These are phyloP conservation scores for Crotophaga sulcirostris DNA, from an alignment of 2,113 vertebrate species.

Conservation along the genomic window DNA sequence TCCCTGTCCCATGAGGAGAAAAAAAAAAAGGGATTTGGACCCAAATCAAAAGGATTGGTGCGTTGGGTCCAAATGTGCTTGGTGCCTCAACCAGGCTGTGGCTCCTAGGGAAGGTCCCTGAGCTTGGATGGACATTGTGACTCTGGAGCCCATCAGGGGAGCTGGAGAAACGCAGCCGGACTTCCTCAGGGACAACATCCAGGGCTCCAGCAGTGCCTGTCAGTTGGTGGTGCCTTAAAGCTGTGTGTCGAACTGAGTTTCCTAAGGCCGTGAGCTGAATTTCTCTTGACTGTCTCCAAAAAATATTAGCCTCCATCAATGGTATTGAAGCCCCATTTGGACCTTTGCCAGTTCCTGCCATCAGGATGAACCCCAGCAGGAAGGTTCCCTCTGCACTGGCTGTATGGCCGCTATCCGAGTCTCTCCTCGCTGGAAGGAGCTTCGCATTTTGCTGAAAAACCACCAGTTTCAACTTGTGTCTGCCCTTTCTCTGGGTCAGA, in stretches of 20 bases:
- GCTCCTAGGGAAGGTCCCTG: neutral
- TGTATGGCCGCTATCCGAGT: accelerated
- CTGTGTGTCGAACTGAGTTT: neutral
- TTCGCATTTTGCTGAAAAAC: neutral
- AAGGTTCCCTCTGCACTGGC: too few relatives aligned
- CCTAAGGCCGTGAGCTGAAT: neutral
- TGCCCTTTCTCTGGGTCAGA: neutral
- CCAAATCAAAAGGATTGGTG: neutral
- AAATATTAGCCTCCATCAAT: neutral
- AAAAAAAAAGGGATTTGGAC: neutral
- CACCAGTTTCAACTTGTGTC: neutral
- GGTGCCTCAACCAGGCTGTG: neutral
- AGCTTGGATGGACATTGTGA: neutral
- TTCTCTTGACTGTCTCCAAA: neutral
- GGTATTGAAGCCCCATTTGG: accelerated
- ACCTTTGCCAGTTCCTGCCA: neutral
- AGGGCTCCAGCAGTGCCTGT: neutral
- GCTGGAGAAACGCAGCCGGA: neutral
- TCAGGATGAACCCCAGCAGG: neutral
- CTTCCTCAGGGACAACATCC: neutral
- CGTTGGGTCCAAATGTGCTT: neutral
- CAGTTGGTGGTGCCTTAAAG: neutral
- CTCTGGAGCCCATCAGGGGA: neutral
- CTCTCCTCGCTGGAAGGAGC: neutral
- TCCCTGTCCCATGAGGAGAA: neutral